These are phyloP conservation scores for Taenioides sp. DNA, from an alignment of 2,797 vertebrate species.

Conservation along the genomic window DNA sequence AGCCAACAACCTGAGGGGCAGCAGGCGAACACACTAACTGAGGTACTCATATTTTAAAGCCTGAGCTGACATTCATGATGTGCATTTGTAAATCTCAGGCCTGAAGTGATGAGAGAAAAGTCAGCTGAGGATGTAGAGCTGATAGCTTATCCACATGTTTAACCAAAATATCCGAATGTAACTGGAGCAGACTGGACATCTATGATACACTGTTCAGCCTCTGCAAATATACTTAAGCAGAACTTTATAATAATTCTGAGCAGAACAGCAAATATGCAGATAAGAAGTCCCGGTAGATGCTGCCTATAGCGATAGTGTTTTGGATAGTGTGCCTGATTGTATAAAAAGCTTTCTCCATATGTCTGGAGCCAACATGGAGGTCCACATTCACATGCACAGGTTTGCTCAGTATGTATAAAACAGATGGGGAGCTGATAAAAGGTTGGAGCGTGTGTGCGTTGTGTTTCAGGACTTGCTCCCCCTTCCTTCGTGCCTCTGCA, in stretches of 20 bases:
- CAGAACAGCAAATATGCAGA: slow-evolving; percentile 56
- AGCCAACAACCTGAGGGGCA: background rate
- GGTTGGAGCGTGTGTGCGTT: slow-evolving; percentile 57
- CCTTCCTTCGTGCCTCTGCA: slow-evolving; percentile 25
- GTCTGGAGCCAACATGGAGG: slow-evolving; percentile 29
- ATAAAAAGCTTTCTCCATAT: slow-evolving; percentile 24
- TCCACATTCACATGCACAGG: slow-evolving; percentile 31
- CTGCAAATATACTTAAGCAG: slow-evolving; percentile 59
- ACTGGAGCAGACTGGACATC: slow-evolving; percentile 64
- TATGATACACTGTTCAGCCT: slow-evolving; percentile 60
- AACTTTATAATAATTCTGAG: slow-evolving; percentile 53
- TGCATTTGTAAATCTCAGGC: background rate
- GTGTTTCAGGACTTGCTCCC: slow-evolving; percentile 27
- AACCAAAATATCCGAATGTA: slow-evolving; percentile 58
- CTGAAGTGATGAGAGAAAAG: background rate
- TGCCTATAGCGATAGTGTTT: slow-evolving; percentile 49
- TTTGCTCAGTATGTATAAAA: slow-evolving; percentile 56
- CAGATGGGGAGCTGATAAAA: slow-evolving; percentile 56
- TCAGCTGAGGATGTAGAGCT: slow-evolving; percentile 39
- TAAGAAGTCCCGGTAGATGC: slow-evolving; percentile 54
- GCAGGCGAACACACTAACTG: background rate
- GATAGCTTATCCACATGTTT: slow-evolving; percentile 72
- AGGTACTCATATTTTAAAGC: background rate
- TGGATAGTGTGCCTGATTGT: slow-evolving; percentile 40
- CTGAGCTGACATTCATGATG: background rate